Conservation (phyloP, 1,140 invertebrate genomes). For the Battus philenor region DNA sequence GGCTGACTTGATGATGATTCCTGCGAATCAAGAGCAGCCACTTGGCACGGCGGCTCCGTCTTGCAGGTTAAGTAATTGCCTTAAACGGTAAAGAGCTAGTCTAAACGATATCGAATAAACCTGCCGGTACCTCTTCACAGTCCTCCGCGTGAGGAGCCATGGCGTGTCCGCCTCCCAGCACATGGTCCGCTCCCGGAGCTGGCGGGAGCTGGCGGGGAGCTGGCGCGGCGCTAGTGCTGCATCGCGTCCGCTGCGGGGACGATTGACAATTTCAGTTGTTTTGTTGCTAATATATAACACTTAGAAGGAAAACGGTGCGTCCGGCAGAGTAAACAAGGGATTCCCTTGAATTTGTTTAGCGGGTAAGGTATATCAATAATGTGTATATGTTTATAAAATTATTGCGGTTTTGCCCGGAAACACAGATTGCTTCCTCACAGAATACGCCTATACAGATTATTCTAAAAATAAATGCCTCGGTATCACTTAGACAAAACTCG, state of each 20-base stretch:
- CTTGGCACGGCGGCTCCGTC: too few relatives aligned
- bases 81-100: too few relatives aligned
- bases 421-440: too few relatives aligned
- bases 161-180: slow-evolving; percentile 5
- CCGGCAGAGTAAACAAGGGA: not conserved
- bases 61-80: too few relatives aligned
- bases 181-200: too few relatives aligned
- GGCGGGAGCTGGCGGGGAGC: too few relatives aligned
- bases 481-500: too few relatives aligned
- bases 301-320: slow-evolving; percentile 5
- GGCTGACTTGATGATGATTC: too few relatives aligned
- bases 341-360: slow-evolving; percentile 10
- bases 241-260: slow-evolving; percentile 17
- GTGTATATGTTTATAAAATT: not conserved
- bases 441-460: too few relatives aligned
- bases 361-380: slow-evolving; percentile 2
- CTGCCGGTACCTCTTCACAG: slow-evolving; percentile 43
- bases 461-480: too few relatives aligned
- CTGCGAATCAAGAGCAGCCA: too few relatives aligned
- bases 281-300: slow-evolving; percentile 1
- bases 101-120: too few relatives aligned
- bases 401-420: slow-evolving; percentile 9
- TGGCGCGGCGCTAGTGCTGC: slow-evolving; percentile 16
- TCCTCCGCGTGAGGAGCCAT: slow-evolving; percentile 56
- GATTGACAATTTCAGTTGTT: slow-evolving; percentile 14